Conservation (phyloP, 2,888 invertebrate species). For the Xylota sylvarum region DNA sequence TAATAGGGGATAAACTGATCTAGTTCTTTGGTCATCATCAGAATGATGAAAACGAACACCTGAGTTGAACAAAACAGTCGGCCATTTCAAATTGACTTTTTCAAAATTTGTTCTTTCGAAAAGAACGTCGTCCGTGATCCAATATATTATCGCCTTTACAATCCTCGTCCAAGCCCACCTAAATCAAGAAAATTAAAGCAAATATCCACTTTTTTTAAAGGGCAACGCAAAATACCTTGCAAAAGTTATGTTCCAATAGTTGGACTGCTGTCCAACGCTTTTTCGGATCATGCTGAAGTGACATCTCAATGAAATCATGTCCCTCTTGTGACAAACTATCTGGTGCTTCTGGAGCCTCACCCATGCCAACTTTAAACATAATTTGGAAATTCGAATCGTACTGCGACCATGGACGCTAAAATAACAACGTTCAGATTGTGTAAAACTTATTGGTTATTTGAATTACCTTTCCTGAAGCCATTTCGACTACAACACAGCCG, state of each 20-base stretch:
- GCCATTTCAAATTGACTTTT: background rate
- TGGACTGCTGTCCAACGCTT: conserved; percentile 89
- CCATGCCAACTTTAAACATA: conserved; percentile 98
- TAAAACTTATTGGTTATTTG: background rate
- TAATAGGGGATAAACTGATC: conserved; percentile 15
- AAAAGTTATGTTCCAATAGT: conserved; percentile 91
- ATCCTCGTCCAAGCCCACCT: conserved; percentile 83
- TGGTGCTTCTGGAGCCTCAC: conserved; percentile 92
- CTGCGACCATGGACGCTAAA: conserved; percentile 95
- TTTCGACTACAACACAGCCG: conserved; percentile 97
- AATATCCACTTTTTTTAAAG: background rate
- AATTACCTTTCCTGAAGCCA: conserved; percentile 95
- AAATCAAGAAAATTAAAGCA: conserved; percentile 19
- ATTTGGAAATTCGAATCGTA: conserved; percentile 97
- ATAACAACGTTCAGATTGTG: conserved; percentile 40
- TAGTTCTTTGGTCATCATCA: conserved; percentile 30
- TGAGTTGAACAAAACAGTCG: conserved; percentile 25
- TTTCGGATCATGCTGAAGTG: conserved; percentile 93
- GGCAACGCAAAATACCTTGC: conserved; percentile 85
- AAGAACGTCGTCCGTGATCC: conserved; percentile 81
- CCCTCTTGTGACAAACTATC: conserved; percentile 92
- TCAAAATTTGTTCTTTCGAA: conserved; percentile 80
- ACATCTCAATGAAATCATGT: conserved; percentile 90
- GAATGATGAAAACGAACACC: conserved; percentile 42
- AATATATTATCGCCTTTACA: conserved; percentile 80